Conservation (phyloP, 2,888 invertebrate species). For the Cataglyphis livida region DNA sequence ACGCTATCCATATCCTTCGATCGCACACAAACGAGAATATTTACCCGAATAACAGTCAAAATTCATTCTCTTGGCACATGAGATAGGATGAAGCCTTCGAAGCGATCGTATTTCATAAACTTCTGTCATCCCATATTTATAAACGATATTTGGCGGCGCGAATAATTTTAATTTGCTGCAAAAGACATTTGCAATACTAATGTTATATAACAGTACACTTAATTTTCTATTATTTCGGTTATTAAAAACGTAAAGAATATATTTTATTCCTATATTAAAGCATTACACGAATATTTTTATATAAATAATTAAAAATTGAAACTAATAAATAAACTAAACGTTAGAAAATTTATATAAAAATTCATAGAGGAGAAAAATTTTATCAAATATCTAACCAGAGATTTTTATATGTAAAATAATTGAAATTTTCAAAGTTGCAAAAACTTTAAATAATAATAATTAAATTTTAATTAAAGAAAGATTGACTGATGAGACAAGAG, state of each 20-base stretch:
- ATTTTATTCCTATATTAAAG: background rate
- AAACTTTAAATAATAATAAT: background rate
- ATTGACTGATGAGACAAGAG: background rate
- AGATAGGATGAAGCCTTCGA: background rate
- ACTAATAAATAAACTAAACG: background rate
- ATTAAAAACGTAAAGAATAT: background rate
- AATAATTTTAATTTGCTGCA: background rate
- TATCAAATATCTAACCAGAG: background rate
- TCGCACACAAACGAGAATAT: constrained; percentile 29
- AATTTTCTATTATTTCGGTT: background rate
- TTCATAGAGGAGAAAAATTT: background rate
- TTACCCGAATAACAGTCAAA: constrained; percentile 33
- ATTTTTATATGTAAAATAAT: background rate
- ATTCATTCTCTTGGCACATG: constrained; percentile 30
- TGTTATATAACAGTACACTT: background rate
- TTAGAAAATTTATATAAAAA: background rate
- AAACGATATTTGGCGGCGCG: background rate
- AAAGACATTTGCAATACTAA: background rate
- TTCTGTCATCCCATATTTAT: background rate
- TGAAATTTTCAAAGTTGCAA: background rate
- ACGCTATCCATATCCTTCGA: constrained; percentile 49
- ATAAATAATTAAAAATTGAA: background rate
- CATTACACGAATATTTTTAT: background rate
- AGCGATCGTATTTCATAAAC: constrained; percentile 3
- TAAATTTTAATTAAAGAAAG: background rate